Base-by-base conservation (phyloP, 2,888 invertebrate species). In the Trypoxylon attenuatum region DNA sequence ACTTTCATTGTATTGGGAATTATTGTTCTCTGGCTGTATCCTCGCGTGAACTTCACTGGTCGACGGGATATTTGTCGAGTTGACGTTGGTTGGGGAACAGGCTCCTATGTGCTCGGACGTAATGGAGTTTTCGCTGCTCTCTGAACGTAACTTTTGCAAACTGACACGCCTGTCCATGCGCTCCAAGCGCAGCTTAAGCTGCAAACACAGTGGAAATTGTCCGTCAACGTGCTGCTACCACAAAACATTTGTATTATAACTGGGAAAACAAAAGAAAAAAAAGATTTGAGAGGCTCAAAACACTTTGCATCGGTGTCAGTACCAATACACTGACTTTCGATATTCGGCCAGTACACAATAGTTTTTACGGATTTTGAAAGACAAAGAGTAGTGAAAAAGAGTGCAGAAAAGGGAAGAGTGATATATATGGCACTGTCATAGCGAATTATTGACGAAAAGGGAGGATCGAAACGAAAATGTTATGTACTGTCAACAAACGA, bases 101-200 rank as follows among this genome's bases (percentile, higher is more conserved):
- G 83, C 76, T 27, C 83, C 82, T 15, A 79, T 63, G 29, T 82
- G 81, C 23, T 87, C 87, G 0, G 74, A 65, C 1, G 43, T 18
- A 23, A 76, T 67, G 4, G 83, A 79, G 78, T 82, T 86, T 62
- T 87, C 87, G 16, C 78, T 76, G 41, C 77, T 80, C 25, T 87
- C 87, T 3, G 83, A 79, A 10, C 85, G 77, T 39, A 83, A 71
- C 56, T 89, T 88, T 59, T 89, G 89, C 50, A 88, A 83, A 41
- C 86, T 87, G 15, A 90, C 88, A 72, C 91, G 89, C 76, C 91
- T 89, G 83, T 93, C 93, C 89, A 92, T 91, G 71, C 92, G 91
- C 81, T 90, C 91, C 83, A 94, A 86, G 63, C 91, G 91, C 71
- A 90, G 88, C 82, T 91, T 91, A 63, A 93, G 88, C 93, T 93